Evolutionary conservation across 1,140 invertebrate species (phyloP).

Genomic region (Centruroides vittatus): DNA sequence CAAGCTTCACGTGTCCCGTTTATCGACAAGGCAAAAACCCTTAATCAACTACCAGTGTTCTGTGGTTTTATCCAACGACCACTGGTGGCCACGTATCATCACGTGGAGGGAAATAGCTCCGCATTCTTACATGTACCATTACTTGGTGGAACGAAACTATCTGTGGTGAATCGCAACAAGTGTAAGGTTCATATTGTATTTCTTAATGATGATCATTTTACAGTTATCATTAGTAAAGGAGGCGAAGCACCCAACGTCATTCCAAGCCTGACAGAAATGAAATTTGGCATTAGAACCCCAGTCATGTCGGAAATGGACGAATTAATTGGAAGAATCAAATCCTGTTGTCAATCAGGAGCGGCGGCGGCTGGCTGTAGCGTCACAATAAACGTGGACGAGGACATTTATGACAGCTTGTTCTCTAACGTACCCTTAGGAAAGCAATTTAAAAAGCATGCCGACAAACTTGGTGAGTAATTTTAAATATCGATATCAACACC

Average conservation of each 20-base stretch:
- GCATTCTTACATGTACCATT: too few relatives aligned
- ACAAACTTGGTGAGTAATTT: constrained; percentile 5
- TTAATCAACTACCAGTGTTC: too few relatives aligned
- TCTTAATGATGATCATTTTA: neutral
- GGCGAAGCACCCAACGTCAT: constrained; percentile 29
- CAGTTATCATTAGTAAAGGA: constrained; percentile 24
- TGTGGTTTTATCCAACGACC: too few relatives aligned
- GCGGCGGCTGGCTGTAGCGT: constrained; percentile 22
- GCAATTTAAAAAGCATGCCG: constrained; percentile 7
- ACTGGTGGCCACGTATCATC: too few relatives aligned
- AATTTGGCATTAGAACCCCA: constrained; percentile 25
- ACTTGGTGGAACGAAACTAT: too few relatives aligned
- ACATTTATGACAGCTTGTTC: constrained; percentile 1
- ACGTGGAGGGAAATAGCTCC: too few relatives aligned
- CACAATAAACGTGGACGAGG: neutral
- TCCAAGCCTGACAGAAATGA: constrained; percentile 24
- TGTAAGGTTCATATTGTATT: too few relatives aligned
- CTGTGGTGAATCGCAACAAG: too few relatives aligned
- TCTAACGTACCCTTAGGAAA: constrained; percentile 1
- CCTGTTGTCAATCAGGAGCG: constrained; percentile 26
- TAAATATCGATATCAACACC: neutral
- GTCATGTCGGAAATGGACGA: constrained; percentile 21
- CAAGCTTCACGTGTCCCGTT: too few relatives aligned
- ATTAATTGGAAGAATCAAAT: constrained; percentile 21
- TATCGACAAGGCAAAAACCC: too few relatives aligned